Base-by-base conservation (phyloP, 2,888 invertebrate species). In the Xestia ashworthii region DNA sequence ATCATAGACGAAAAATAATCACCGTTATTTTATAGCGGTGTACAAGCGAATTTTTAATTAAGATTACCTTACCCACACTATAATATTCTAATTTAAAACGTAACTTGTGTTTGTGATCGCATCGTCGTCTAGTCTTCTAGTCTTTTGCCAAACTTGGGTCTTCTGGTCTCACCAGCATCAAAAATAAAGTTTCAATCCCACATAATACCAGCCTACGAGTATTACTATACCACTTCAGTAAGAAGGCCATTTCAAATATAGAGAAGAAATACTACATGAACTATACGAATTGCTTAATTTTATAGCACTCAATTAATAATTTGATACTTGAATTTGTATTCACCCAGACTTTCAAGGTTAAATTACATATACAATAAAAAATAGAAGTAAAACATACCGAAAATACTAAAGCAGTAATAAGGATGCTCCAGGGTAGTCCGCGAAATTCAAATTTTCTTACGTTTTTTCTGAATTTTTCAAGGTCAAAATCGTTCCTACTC, bases 21-120 rank as follows among this genome's bases (percentile, higher is more conserved):
- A 84, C 73, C 86, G 80, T 84, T 82, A 87, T 87, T 87, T 78
- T 65, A 86, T 87, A 87, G 66, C 84, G 84, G 69, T 67, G 77
- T 60, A 72, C 6, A 53, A 65, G 64, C n/a, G 50, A 38, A 14
- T 32, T 73, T 75, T 67, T 46, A 58, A 72, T 19, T 55, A 78
- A 25, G 14, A 72, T 38, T 32, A 78, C 19, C 16, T 46, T 53
- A 70, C 3, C 6, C 44, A 53, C 4, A 70, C 22, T 14, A 22
- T 8, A 64, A 14, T 25, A 5, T 38, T 73, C 50, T 78, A 60
- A 44, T 38, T 66, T 66, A 1, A 50, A 65, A 76, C 38, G 19
- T 64, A 44, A 53, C 22, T 50, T 55, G 16, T 60, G 4, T 16
- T 38, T 58, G 5, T 60, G 19, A 50, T 46, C 14, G 25, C 8